Conservation (phyloP, 2,888 invertebrate species). For the Encarsia formosa region DNA sequence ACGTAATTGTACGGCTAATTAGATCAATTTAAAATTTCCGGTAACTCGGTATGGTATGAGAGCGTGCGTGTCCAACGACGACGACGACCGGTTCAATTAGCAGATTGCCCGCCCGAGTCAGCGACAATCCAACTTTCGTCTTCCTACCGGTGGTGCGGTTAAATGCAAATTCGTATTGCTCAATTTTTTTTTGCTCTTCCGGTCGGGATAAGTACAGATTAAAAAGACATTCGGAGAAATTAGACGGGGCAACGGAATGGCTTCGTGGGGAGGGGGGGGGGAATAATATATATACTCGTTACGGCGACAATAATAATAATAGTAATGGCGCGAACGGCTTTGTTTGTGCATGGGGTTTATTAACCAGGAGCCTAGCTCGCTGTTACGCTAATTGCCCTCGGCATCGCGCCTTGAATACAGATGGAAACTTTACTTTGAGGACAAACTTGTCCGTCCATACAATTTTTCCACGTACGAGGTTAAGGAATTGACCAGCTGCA, state of each 20-base stretch:
- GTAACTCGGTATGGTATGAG: too few relatives aligned
- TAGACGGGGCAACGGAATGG: neutral
- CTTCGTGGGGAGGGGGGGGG: neutral
- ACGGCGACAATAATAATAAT: neutral
- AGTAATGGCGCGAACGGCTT: slow-evolving; percentile 9
- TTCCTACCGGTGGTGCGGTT: slow-evolving; percentile 1
- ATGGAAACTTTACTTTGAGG: too few relatives aligned
- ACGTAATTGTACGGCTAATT: slow-evolving; percentile 45
- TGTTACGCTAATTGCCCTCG: neutral
- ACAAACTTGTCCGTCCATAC: too few relatives aligned
- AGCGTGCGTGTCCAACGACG: too few relatives aligned
- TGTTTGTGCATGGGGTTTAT: slow-evolving; percentile 1
- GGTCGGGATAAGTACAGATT: slow-evolving; percentile 16
- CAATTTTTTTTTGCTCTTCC: slow-evolving; percentile 10
- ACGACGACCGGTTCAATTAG: slow-evolving; percentile 35
- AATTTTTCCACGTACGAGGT: too few relatives aligned
- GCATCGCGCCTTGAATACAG: neutral
- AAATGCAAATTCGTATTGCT: neutral
- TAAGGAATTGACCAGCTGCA: too few relatives aligned
- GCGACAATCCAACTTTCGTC: slow-evolving; percentile 26
- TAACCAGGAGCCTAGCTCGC: neutral
- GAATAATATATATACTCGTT: neutral
- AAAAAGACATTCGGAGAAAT: slow-evolving; percentile 19
- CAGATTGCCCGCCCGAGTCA: slow-evolving; percentile 28
- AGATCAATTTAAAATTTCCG: slow-evolving; percentile 46